Evolutionary conservation across 2,888 invertebrate genomes (phyloP).

Genomic region (Vannuccia rotundouncinata): DNA sequence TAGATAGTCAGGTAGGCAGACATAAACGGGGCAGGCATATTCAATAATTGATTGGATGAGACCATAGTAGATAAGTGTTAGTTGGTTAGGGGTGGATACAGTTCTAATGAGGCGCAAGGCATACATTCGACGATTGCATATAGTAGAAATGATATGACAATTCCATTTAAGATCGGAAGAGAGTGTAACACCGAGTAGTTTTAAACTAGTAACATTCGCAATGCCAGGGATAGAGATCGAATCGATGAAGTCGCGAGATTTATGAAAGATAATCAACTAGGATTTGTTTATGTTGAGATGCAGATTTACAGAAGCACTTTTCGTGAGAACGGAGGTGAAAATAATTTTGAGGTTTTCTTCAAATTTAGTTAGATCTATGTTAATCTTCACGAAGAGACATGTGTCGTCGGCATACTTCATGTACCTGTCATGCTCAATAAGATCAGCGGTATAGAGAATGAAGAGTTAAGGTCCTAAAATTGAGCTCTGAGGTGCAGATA

Average conservation of each 20-base stretch:
- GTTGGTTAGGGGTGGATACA: slow-evolving; percentile 12
- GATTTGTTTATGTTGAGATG: slow-evolving; percentile 12
- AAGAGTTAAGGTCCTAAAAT: slow-evolving; percentile 21
- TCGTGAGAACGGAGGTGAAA: neutral
- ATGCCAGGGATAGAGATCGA: slow-evolving; percentile 10
- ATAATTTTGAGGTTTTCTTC: slow-evolving; percentile 21
- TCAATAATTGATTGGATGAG: slow-evolving; percentile 9
- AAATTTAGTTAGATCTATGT: slow-evolving; percentile 11
- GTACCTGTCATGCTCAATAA: slow-evolving; percentile 19
- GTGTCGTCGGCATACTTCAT: neutral
- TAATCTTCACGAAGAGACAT: neutral
- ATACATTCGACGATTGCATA: neutral
- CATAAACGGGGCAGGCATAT: slow-evolving; percentile 11
- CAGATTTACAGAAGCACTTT: slow-evolving; percentile 22
- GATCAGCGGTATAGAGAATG: slow-evolving; percentile 6
- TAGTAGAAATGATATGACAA: slow-evolving; percentile 4
- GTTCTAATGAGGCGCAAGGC: slow-evolving; percentile 15
- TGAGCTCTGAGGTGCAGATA: slow-evolving; percentile 15
- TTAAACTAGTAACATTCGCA: slow-evolving; percentile 19
- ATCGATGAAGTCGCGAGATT: slow-evolving; percentile 1
- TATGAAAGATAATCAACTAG: slow-evolving; percentile 13
- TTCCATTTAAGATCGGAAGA: slow-evolving; percentile 23
- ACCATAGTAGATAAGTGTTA: slow-evolving; percentile 20
- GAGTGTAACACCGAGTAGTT: slow-evolving; percentile 14
- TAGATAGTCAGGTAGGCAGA: slow-evolving; percentile 13